These are phyloP conservation scores for Chelonoidis abingdonii DNA, from an alignment of 2,113 vertebrate species.

Conservation along the genomic window DNA sequence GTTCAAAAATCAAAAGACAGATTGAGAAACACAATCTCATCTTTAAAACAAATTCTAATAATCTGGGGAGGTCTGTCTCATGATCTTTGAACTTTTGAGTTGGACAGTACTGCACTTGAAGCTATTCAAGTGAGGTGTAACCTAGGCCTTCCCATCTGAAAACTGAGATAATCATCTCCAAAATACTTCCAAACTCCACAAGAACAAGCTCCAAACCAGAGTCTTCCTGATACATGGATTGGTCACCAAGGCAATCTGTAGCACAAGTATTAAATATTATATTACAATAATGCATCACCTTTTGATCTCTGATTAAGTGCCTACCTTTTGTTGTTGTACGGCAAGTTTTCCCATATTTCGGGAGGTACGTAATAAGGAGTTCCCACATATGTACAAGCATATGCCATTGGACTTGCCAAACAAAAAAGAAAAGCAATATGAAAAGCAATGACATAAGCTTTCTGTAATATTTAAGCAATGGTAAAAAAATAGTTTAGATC, in stretches of 20 bases:
- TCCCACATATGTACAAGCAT: conserved; percentile 89
- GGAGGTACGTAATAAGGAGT: conserved; percentile 96
- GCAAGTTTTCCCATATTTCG: conserved; percentile 94
- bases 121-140: neutral
- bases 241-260: neutral
- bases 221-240: neutral
- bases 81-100: neutral
- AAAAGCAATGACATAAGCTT: neutral
- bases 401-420: conserved; percentile 84
- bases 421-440: conserved; percentile 14
- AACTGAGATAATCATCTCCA: neutral
- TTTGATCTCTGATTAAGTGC: neutral
- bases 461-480: neutral
- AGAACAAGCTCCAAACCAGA: neutral
- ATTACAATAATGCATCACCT: neutral
- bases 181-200: neutral
- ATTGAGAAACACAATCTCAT: neutral
- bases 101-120: neutral
- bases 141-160: neutral
- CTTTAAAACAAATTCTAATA: neutral
- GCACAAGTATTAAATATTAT: neutral
- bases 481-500: neutral
- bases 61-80: neutral
- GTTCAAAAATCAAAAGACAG: neutral
- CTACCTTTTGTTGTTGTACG: conserved; percentile 97